Evolutionary conservation across 2,797 vertebrate species (phyloP).

Genomic region (Arnoldichthys spilopterus): DNA sequence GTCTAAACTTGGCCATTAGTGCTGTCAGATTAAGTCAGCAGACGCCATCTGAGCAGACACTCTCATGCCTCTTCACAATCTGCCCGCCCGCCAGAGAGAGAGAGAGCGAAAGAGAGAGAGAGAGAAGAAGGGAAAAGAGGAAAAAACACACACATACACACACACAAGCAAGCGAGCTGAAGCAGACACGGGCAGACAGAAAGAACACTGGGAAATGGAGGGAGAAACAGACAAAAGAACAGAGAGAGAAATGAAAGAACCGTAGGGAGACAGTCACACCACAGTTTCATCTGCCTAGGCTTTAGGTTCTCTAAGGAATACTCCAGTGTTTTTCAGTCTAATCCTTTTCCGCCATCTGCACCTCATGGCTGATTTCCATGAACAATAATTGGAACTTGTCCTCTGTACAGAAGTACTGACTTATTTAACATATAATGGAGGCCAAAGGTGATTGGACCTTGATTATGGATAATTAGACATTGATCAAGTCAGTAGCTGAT

Average conservation of each 20-base stretch:
- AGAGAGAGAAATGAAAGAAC: constrained; percentile 8
- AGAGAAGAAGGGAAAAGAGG: neutral
- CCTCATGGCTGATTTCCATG: neutral
- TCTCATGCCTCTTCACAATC: constrained; percentile 41
- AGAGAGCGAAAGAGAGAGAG: constrained; percentile 25
- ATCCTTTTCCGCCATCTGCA: neutral
- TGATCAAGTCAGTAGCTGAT: too few relatives aligned
- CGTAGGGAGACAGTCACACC: constrained; percentile 23
- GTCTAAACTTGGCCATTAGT: constrained; percentile 33
- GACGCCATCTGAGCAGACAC: constrained; percentile 40
- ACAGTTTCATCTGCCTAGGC: neutral
- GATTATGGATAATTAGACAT: too few relatives aligned
- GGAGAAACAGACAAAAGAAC: constrained; percentile 23
- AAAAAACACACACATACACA: neutral
- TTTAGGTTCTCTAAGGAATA: constrained; percentile 2
- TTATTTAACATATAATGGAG: neutral
- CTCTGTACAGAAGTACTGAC: neutral
- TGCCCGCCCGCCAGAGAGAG: constrained; percentile 38
- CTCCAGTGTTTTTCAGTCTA: neutral
- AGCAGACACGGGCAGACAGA: constrained; percentile 15
- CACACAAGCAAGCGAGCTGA: constrained; percentile 1
- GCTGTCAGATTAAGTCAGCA: constrained; percentile 60
- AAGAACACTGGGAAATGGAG: constrained; percentile 33
- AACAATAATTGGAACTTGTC: neutral
- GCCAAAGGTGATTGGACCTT: neutral